These are phyloP conservation scores for Chrosomus eos DNA, from an alignment of 2,797 vertebrate genomes.

Conservation along the genomic window DNA sequence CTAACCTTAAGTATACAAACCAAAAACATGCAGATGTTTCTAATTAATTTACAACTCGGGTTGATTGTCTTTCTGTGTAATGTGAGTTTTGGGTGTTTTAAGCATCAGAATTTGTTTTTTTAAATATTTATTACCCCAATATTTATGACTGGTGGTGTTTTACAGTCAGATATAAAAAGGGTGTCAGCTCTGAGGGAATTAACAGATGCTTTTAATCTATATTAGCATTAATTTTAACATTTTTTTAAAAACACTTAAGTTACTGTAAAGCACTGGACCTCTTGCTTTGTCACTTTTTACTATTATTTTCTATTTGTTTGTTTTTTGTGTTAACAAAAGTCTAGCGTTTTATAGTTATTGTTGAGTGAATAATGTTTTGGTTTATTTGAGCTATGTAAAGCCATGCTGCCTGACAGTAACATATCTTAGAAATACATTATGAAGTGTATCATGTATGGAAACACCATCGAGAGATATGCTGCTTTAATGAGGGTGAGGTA, in stretches of 20 bases:
- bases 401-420: slow-evolving; percentile 23
- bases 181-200: slow-evolving; percentile 11
- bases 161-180: slow-evolving; percentile 8
- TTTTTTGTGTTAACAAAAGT: background rate
- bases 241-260: background rate
- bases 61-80: background rate
- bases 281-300: slow-evolving; percentile 20
- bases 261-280: slow-evolving; percentile 8
- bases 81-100: background rate
- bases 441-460: background rate
- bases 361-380: slow-evolving; percentile 16
- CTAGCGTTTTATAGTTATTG: background rate
- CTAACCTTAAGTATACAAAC: slow-evolving; percentile 14
- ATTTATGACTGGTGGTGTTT: slow-evolving; percentile 29
- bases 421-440: background rate
- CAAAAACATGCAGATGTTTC: background rate
- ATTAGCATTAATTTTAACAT: background rate
- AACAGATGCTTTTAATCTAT: background rate
- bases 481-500: background rate
- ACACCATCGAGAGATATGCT: background rate
- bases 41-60: background rate
- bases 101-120: background rate
- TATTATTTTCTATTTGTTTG: background rate
- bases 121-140: slow-evolving; percentile 41
- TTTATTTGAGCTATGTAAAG: slow-evolving; percentile 39